Percentiles rank a stretch among this genome's conserved stretches.
Evolutionary conservation across 2,888 invertebrate genomes (phyloP).

Genomic region (Dusona sp.): DNA sequence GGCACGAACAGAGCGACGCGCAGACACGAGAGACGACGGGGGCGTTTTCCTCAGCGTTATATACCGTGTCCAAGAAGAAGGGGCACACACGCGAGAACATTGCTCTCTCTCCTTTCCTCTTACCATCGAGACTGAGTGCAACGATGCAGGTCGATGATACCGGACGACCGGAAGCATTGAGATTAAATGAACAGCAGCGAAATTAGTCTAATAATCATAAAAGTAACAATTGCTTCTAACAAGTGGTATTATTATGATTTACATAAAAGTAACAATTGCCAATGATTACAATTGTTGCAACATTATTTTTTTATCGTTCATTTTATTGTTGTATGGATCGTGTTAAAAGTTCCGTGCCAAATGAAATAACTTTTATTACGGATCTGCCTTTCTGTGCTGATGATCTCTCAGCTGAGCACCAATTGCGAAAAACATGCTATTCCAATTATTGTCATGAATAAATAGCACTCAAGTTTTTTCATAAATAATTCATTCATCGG

Average conservation of each 20-base stretch:
- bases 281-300: background rate
- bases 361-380: constrained; percentile 33
- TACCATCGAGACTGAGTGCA: constrained; percentile 39
- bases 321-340: background rate
- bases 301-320: background rate
- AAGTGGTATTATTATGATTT: constrained; percentile 18
- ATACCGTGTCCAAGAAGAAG: constrained; percentile 51
- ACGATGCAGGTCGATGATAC: constrained; percentile 60
- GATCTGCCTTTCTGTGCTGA: constrained; percentile 16
- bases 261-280: constrained; percentile 9
- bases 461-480: background rate
- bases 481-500: too few species aligned
- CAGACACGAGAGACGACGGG: constrained; percentile 56
- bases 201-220: constrained; percentile 28
- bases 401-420: background rate
- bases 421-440: background rate
- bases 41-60: constrained; percentile 63
- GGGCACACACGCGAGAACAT: constrained; percentile 48
- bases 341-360: constrained; percentile 42
- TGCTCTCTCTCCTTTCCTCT: constrained; percentile 24
- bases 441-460: background rate
- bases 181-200: constrained; percentile 44
- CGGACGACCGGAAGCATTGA: constrained; percentile 63
- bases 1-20: constrained; percentile 29
- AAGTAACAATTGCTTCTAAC: constrained; percentile 4